Evolutionary conservation across 2,888 invertebrate species (phyloP).

Genomic region (Troides oblongomaculatus): DNA sequence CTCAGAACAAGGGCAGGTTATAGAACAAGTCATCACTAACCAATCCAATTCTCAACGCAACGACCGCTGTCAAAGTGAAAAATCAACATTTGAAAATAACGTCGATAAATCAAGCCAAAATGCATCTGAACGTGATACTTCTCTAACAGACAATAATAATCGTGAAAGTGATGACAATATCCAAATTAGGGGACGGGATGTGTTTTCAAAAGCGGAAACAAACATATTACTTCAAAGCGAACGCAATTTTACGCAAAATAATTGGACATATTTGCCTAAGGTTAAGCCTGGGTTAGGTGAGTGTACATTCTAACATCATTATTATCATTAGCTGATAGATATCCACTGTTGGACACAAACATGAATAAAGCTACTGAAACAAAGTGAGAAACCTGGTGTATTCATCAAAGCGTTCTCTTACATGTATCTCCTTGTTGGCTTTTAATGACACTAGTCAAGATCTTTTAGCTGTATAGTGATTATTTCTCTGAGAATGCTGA

Average conservation of each 20-base stretch:
- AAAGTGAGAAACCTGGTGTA: too few species aligned
- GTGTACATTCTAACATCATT: not conserved
- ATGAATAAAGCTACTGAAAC: too few species aligned
- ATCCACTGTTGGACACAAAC: too few species aligned
- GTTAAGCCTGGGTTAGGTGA: slow-evolving; percentile 11
- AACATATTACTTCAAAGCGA: slow-evolving; percentile 12
- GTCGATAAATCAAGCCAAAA: slow-evolving; percentile 2
- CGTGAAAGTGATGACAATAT: not conserved
- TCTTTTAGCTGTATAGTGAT: too few species aligned
- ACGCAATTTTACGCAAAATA: slow-evolving; percentile 3
- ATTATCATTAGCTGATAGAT: not conserved
- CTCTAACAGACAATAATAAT: not conserved
- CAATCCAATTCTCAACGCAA: slow-evolving; percentile 28
- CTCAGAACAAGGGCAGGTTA: slow-evolving; percentile 51
- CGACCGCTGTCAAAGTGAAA: slow-evolving; percentile 9
- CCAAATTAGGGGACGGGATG: not conserved
- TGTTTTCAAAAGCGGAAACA: slow-evolving; percentile 6
- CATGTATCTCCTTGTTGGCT: too few species aligned
- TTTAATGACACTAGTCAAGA: too few species aligned
- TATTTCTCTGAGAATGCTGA: too few species aligned
- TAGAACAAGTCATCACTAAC: slow-evolving; percentile 35
- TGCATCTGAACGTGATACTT: not conserved
- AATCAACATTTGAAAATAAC: not conserved
- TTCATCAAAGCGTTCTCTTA: too few species aligned
- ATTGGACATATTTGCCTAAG: not conserved